Evolutionary conservation across 37 sponge, comb jelly and placozoan genomes (phyloP).

Genomic region (Beroe ovata): DNA sequence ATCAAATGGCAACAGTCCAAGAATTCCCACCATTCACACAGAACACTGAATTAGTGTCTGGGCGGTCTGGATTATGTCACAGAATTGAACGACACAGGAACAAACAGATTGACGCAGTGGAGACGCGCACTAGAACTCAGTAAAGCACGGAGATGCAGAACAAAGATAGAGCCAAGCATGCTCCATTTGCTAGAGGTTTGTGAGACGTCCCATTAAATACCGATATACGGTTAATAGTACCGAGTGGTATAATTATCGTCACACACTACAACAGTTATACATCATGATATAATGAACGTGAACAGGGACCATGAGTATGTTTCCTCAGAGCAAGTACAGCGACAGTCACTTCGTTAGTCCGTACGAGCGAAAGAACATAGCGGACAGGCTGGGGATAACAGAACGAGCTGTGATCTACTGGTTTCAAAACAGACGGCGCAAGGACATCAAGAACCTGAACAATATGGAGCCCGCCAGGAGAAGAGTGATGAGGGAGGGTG

Average conservation of each 20-base stretch:
- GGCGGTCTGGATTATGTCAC: no score
- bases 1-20: no score
- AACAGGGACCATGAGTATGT: no score
- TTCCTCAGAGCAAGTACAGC: constrained; percentile 15
- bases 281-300: no score
- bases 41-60: no score
- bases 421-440: constrained; percentile 31
- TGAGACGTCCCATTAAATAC: no score
- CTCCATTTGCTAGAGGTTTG: constrained; percentile 15
- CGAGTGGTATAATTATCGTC: no score
- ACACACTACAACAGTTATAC: no score
- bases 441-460: constrained; percentile 51
- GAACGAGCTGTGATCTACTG: constrained; percentile 41
- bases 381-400: constrained; percentile 6
- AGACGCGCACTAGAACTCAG: constrained; percentile 10
- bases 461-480: constrained; percentile 9
- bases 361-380: constrained; percentile 28
- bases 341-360: constrained; percentile 53
- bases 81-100: no score
- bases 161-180: constrained; percentile 47
- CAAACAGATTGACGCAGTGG: constrained; percentile 15
- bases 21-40: no score
- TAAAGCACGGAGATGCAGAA: constrained; percentile 21
- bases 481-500: no score
- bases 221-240: no score